These are phyloP conservation scores for Heterodera schachtii DNA, from an alignment of 1,140 invertebrate genomes.

Conservation along the genomic window DNA sequence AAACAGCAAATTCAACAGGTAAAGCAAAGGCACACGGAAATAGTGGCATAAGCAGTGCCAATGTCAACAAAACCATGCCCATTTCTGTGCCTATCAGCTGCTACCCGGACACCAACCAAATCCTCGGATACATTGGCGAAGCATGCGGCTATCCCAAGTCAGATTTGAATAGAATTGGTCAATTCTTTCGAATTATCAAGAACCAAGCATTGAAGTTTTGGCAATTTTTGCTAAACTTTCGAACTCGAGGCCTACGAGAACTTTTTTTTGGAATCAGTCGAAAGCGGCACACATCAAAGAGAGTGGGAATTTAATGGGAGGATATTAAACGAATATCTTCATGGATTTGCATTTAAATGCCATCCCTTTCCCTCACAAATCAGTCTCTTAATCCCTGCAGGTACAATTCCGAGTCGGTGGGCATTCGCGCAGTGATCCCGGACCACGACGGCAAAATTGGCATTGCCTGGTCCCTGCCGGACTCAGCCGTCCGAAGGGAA, in stretches of 20 bases:
- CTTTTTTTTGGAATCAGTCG: too few species aligned
- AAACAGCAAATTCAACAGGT: conserved; percentile 17
- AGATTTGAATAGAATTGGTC: too few species aligned
- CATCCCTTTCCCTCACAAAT: too few species aligned
- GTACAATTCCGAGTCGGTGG: conserved; percentile 21
- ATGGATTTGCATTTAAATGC: too few species aligned
- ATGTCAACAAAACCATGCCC: neutral
- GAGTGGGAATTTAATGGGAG: too few species aligned
- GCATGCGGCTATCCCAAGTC: neutral
- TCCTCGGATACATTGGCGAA: conserved; percentile 2
- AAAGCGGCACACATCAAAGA: too few species aligned
- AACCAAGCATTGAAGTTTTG: too few species aligned
- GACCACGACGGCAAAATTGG: conserved; percentile 1
- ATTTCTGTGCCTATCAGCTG: neutral
- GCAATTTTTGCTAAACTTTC: too few species aligned
- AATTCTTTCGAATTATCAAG: too few species aligned
- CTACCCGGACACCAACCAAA: neutral
- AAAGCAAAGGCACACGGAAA: neutral
- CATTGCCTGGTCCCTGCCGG: neutral
- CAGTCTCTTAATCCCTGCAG: neutral
- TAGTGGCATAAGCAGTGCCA: neutral
- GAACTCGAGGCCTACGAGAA: too few species aligned
- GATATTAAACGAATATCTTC: too few species aligned
- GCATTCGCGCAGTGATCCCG: neutral
- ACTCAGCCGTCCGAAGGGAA: neutral